Evolutionary conservation across 2,888 invertebrate genomes (phyloP).

Genomic region (Thysanoteuthis rhombus): DNA sequence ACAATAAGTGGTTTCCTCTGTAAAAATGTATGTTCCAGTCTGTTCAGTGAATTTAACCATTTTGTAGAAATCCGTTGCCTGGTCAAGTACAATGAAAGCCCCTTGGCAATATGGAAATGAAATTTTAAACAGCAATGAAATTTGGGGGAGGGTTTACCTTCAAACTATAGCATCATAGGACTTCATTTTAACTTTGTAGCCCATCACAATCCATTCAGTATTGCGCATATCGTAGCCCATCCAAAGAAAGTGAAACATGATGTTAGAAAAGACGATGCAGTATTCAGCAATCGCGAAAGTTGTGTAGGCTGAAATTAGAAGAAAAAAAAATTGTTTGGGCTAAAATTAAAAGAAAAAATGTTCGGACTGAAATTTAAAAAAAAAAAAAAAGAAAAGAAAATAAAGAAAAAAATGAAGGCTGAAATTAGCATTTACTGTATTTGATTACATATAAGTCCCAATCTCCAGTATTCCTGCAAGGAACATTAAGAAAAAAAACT

Average conservation of each 20-base stretch:
- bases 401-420: too few relatives aligned
- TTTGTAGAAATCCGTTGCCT: neutral
- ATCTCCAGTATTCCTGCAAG: too few relatives aligned
- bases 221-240: neutral
- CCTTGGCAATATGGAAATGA: neutral
- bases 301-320: slow-evolving; percentile 87
- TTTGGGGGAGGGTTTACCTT: neutral
- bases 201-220: neutral
- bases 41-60: neutral
- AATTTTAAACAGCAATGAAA: neutral
- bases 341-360: too few relatives aligned
- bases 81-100: neutral
- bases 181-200: neutral
- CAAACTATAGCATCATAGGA: neutral
- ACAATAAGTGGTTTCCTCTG: too few relatives aligned
- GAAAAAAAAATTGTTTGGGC: neutral
- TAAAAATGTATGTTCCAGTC: too few relatives aligned
- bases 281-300: slow-evolving; percentile 92
- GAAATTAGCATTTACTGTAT: too few relatives aligned
- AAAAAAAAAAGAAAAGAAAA: too few relatives aligned
- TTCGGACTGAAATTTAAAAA: too few relatives aligned
- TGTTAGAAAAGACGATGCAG: slow-evolving; percentile 89
- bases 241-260: slow-evolving; percentile 78
- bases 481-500: too few relatives aligned
- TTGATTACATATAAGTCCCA: too few relatives aligned